Base-by-base conservation (phyloP, 1,140 invertebrate genomes). In the Homarus americanus region DNA sequence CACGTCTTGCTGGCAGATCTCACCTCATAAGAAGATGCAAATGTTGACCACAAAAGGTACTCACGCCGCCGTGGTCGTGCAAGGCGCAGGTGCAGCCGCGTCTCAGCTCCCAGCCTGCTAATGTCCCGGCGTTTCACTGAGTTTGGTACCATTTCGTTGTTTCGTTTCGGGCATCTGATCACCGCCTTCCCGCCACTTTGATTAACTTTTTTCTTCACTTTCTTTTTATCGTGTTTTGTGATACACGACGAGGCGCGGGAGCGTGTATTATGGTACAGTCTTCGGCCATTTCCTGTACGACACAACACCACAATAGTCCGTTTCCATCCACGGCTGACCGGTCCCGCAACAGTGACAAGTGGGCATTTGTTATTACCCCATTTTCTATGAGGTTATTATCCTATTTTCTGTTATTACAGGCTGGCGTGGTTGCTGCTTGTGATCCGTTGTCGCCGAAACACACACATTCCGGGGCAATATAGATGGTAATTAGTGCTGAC, bases 11-110 rank as follows among this genome's bases (percentile, higher is more conserved):
- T n/a, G n/a, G n/a, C n/a, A n/a, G n/a, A n/a, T n/a, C n/a, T n/a
- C n/a, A n/a, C n/a, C n/a, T n/a, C 58, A 32, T 87, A 87, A 87
- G 69, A 38, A 87, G 85, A 87, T 87, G 85, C 85, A 79, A 87
- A 87, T 87, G 85, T n/a, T 87, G 75, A 87, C 85, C 85, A 69
- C 85, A 87, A 87, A 58, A 79, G 85, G 36, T 34, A 9, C 73
- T 87, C 75, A 40, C 73, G 58, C 49, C 53, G 3, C 17, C 12
- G n/a, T 15, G 41, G 76, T 80, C 85, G 36, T 79, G 85, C 85
- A 87, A 32, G 75, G 28, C 28, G 53, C 76, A 63, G 75, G 85
- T 87, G 85, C 82, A 38, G 17, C 32, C 28, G 20, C 9, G 12
- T 63, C 24, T 24, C 58, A 20, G 44, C 15, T 63, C 58, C 17